A percentile compares a stretch with the other conserved stretches of the same genome.
Evolutionary conservation across 2,113 vertebrate genomes (phyloP).

Genomic region (Nyctereutes procyonoides): DNA sequence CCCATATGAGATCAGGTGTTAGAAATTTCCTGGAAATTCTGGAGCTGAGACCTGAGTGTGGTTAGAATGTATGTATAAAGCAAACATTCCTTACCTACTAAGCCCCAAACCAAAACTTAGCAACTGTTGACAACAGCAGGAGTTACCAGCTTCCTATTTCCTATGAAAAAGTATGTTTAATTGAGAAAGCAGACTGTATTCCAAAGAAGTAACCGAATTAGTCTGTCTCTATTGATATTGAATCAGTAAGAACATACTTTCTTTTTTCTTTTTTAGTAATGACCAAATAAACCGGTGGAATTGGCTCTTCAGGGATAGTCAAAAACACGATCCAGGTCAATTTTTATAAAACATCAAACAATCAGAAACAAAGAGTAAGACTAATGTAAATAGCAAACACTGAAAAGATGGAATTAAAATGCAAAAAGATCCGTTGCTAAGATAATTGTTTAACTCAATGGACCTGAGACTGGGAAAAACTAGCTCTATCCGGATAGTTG

Average conservation of each 20-base stretch:
- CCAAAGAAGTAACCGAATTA: background rate
- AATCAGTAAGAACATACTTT: background rate
- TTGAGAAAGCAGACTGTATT: background rate
- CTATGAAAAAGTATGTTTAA: background rate
- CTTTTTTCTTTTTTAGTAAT: background rate
- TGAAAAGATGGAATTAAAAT: background rate
- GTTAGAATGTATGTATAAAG: background rate
- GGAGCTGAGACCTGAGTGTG: background rate
- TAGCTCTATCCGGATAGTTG: background rate
- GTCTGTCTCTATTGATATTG: background rate
- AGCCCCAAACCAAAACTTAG: background rate
- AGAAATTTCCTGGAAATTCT: background rate
- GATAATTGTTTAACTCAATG: background rate
- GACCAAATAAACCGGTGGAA: background rate
- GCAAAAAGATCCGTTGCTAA: background rate
- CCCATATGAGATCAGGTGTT: background rate
- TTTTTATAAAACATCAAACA: background rate
- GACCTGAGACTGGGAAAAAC: background rate
- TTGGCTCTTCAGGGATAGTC: background rate
- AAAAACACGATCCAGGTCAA: background rate
- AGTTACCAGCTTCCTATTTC: background rate
- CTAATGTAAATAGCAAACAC: background rate
- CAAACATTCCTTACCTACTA: background rate
- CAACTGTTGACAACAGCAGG: background rate
- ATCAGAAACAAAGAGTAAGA: background rate